Percentiles rank a stretch among this genome's conserved stretches.
Evolutionary conservation across 2,113 vertebrate genomes (phyloP).

Genomic region (Girardinichthys multiradiatus): DNA sequence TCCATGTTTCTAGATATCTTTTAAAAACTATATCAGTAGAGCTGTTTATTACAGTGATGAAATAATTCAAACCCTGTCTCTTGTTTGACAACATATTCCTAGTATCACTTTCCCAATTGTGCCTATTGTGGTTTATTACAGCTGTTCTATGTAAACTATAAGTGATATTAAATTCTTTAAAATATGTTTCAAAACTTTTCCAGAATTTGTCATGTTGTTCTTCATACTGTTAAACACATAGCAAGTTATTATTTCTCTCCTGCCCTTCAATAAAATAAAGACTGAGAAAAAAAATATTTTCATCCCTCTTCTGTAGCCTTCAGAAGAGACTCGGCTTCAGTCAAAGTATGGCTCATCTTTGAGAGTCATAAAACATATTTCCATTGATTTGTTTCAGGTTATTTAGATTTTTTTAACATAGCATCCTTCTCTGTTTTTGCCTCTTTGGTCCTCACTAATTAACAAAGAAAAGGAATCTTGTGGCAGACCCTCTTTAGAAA

Average conservation of each 20-base stretch:
- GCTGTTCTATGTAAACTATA: too few relatives aligned
- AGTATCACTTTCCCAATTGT: not conserved
- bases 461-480: constrained; percentile 63
- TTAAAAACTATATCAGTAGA: too few relatives aligned
- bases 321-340: not conserved
- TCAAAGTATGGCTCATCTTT: not conserved
- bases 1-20: too few relatives aligned
- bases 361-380: not conserved
- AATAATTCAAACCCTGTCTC: constrained; percentile 53
- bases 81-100: not conserved
- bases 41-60: not conserved
- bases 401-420: constrained; percentile 19
- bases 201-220: not conserved
- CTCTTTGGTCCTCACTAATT: constrained; percentile 67
- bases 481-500: constrained; percentile 47
- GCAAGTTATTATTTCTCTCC: not conserved
- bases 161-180: not conserved
- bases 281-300: not conserved
- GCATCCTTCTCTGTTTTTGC: constrained; percentile 22
- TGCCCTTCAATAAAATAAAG: not conserved
- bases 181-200: not conserved
- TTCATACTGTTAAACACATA: not conserved
- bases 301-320: not conserved
- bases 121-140: not conserved
- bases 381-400: constrained; percentile 63